A percentile compares a stretch with the other conserved stretches of the same genome.
Evolutionary conservation across 2,888 invertebrate genomes (phyloP).

Genomic region (Cancer borealis): DNA sequence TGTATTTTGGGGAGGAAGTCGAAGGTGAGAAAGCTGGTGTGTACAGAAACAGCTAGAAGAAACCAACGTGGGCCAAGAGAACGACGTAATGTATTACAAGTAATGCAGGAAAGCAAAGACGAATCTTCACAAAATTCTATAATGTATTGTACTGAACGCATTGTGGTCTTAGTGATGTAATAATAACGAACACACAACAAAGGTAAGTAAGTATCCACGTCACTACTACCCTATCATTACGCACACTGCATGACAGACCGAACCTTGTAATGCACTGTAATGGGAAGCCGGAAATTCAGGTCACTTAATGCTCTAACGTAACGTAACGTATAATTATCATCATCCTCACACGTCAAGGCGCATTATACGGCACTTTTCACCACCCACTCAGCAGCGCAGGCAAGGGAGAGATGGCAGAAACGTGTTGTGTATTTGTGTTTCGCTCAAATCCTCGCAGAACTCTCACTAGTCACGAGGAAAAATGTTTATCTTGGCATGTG

Average conservation of each 20-base stretch:
- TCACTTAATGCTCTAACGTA: background rate
- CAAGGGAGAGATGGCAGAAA: constrained; percentile 8
- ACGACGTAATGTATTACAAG: background rate
- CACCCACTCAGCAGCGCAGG: background rate
- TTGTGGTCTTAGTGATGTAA: too few relatives aligned
- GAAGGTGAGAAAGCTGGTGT: background rate
- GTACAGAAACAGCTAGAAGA: too few relatives aligned
- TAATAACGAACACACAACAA: background rate
- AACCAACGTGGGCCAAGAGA: background rate
- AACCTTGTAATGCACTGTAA: background rate
- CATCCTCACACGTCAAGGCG: background rate
- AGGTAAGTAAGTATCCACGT: background rate
- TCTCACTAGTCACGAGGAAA: background rate
- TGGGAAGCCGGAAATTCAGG: background rate
- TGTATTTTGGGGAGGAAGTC: too few relatives aligned
- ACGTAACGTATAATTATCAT: background rate
- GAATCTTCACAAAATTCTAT: background rate
- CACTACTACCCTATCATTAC: background rate
- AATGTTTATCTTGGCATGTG: background rate
- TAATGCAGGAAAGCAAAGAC: background rate
- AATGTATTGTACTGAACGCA: background rate
- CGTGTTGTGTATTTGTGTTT: background rate
- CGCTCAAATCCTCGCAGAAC: background rate
- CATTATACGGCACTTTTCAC: background rate
- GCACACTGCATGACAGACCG: background rate